These are phyloP conservation scores for Buathra laborator DNA, from an alignment of 2,888 invertebrate genomes.

Conservation along the genomic window DNA sequence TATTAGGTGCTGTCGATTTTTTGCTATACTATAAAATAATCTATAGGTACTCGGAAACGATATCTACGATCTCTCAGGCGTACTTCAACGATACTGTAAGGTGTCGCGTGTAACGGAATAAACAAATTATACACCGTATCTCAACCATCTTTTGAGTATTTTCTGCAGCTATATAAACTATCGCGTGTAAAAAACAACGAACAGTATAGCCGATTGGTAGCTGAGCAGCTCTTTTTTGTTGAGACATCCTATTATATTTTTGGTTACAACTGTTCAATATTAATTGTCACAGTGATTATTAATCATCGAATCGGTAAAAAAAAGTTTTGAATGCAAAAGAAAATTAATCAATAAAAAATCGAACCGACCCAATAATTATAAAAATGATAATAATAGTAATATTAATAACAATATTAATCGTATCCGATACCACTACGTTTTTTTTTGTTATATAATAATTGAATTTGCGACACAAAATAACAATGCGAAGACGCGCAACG, in stretches of 20 bases:
- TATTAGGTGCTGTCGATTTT: background rate
- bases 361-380: too few species aligned
- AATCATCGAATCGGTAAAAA: too few species aligned
- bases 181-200: background rate
- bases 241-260: background rate
- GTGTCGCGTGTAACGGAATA: background rate
- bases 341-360: too few species aligned
- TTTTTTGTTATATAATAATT: background rate
- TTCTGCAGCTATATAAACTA: background rate
- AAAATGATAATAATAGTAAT: too few species aligned
- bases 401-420: background rate
- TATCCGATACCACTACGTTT: background rate
- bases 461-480: background rate
- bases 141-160: background rate
- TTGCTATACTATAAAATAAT: background rate
- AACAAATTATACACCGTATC: background rate
- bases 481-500: background rate
- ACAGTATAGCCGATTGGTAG: background rate
- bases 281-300: background rate
- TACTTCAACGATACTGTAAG: background rate
- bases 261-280: background rate
- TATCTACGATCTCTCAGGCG: background rate
- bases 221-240: background rate
- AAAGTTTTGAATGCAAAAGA: too few species aligned
- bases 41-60: background rate